Percentiles rank a stretch among this genome's conserved stretches.
These are phyloP conservation scores for Australoheros scitulus DNA, from an alignment of 2,113 vertebrate species.

Conservation along the genomic window DNA sequence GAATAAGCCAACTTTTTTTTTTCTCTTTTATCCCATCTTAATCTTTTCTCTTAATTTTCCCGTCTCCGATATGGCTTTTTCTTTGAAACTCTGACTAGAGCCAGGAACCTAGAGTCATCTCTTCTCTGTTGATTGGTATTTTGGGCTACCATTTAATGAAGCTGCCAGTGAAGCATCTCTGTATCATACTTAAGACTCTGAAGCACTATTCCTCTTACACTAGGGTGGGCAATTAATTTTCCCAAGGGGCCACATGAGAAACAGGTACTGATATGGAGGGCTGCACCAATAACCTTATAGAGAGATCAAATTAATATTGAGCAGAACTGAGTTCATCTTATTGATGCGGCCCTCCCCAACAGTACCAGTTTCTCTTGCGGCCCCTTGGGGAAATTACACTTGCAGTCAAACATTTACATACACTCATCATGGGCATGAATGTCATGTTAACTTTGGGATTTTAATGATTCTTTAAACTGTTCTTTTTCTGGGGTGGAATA, in stretches of 20 bases:
- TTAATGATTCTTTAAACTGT: no score
- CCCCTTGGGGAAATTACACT: no score
- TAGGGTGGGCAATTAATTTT: not conserved
- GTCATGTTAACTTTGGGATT: no score
- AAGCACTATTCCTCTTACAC: not conserved
- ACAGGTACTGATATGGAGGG: not conserved
- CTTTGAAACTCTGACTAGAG: not conserved
- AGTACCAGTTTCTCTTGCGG: no score
- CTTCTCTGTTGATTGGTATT: not conserved
- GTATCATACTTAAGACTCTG: not conserved
- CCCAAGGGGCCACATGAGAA: not conserved
- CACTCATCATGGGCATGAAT: no score
- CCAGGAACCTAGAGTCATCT: not conserved
- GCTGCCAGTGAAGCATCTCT: not conserved
- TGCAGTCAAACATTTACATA: no score
- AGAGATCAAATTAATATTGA: no score
- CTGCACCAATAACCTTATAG: no score
- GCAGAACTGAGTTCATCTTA: no score
- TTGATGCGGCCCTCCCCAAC: no score
- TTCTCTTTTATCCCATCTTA: not conserved
- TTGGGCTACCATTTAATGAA: not conserved
- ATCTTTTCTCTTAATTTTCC: not conserved
- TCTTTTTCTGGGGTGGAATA: no score
- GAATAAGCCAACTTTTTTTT: not conserved
- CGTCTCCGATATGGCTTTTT: not conserved